Evolutionary conservation across 1,140 invertebrate species (phyloP), one percentile per base, ranked within the genome.

Genomic region (Cherax quadricarinatus): DNA sequence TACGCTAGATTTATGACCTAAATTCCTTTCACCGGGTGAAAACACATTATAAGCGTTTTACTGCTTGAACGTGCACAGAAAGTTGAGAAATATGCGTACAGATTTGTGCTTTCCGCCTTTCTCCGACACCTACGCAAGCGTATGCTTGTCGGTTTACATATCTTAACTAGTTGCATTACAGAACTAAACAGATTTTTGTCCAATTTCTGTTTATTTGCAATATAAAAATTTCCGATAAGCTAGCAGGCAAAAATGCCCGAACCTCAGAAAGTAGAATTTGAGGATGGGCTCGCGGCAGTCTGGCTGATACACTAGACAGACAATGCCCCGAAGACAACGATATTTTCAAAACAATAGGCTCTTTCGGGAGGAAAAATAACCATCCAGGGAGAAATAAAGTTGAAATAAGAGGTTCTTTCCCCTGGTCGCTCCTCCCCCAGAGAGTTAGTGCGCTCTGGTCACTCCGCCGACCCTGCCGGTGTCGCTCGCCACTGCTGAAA

Each of bases 341-440:
- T 75, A 75, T 75, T 75, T 75, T 30, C 70, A 24, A 75, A 24
- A 75, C 70, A 75, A 75, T 24, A 30, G 70, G n/a, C 24, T 75
- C 70, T 75, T 75, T n/a, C 70, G 6, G 24, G 6, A 75, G 24
- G 70, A 75, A 75, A 75, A 24, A 75, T 75, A 75, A 75, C 70
- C n/a, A 75, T 30, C 70, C n/a, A 30, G 70, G 70, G 70, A 75
- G 24, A 30, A 30, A 24, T 75, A 30, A 75, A 75, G 70, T 30
- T 75, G 70, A 75, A 75, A 75, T 75, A 75, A 75, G 70, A 30
- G 70, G 70, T 30, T 75, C 70, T 75, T 30, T 18, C 70, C 70
- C 70, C 70, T 30, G n/a, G n/a, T 75, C 70, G n/a, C 24, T 75
- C 24, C 70, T 30, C 24, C 70, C 70, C 70, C 70, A 30, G 53